phyloP scores from a whole-genome alignment of 2,888 invertebrate species.

The Idaea straminata region DNA sequence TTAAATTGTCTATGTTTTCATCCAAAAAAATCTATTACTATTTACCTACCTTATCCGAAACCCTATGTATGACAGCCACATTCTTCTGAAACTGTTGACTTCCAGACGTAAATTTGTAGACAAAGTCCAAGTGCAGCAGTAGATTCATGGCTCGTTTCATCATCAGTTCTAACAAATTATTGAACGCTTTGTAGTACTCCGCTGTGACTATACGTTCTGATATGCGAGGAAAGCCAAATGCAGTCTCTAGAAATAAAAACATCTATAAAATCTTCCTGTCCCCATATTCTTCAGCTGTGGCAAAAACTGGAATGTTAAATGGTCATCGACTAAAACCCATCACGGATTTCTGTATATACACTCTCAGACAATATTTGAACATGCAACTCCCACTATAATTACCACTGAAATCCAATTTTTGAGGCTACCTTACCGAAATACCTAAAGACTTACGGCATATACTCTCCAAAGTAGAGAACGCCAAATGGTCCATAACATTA shows the following conservation, averaged over 20 bases:
- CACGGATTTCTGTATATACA: too few relatives aligned
- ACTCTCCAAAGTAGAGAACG: slow-evolving; percentile 50
- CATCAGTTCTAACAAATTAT: slow-evolving; percentile 43
- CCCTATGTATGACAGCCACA: slow-evolving; percentile 46
- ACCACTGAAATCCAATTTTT: neutral
- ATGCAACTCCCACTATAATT: neutral
- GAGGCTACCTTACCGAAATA: neutral
- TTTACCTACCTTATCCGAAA: slow-evolving; percentile 49
- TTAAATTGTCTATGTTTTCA: neutral
- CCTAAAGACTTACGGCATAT: slow-evolving; percentile 64
- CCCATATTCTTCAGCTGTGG: neutral
- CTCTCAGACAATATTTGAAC: too few relatives aligned
- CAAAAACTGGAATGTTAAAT: slow-evolving; percentile 3
- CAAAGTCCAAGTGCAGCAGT: slow-evolving; percentile 42
- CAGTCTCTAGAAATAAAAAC: slow-evolving; percentile 46
- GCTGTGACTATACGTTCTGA: slow-evolving; percentile 45
- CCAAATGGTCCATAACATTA: slow-evolving; percentile 44
- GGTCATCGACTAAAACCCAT: neutral
- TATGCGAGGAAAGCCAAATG: slow-evolving; percentile 48
- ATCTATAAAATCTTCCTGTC: neutral
- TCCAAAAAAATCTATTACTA: slow-evolving; percentile 7
- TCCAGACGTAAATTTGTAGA: slow-evolving; percentile 46
- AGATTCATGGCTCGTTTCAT: slow-evolving; percentile 47
- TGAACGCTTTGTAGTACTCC: slow-evolving; percentile 55
- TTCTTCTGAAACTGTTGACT: slow-evolving; percentile 41